phyloP scores from a whole-genome alignment of 2,113 vertebrate species.

The Irena cyanogastra region DNA sequence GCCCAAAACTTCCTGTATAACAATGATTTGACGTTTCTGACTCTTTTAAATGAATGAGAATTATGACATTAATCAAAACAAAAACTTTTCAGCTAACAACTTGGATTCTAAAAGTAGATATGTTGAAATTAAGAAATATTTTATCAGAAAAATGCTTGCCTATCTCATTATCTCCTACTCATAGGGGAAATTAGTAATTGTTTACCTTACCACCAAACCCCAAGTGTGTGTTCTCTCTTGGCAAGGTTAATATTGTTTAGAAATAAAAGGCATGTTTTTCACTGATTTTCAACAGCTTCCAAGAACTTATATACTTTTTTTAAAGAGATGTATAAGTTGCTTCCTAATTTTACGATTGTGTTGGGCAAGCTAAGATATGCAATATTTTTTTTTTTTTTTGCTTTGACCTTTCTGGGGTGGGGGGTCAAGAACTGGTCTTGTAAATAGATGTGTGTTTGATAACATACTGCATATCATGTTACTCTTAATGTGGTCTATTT shows the following conservation, averaged over 20 bases:
- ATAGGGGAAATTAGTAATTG: background rate
- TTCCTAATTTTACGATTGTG: background rate
- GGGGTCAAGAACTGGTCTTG: background rate
- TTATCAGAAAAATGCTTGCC: background rate
- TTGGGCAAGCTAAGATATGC: background rate
- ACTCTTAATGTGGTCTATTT: background rate
- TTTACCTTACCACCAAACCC: background rate
- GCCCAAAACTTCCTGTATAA: background rate
- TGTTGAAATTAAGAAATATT: background rate
- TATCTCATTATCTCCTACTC: background rate
- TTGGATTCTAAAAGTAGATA: background rate
- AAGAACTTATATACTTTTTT: background rate
- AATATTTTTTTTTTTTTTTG: background rate
- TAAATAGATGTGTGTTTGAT: background rate
- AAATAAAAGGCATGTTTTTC: background rate
- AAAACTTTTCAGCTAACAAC: background rate
- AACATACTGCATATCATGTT: background rate
- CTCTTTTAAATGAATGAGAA: background rate
- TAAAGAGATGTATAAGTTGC: background rate
- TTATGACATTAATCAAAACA: background rate
- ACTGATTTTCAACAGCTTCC: background rate
- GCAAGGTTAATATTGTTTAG: background rate
- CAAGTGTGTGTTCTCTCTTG: background rate
- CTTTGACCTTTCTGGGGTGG: background rate
- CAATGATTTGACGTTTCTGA: constrained; percentile 4